A percentile compares a stretch with the other conserved stretches of the same genome.
Conservation (phyloP, 2,888 invertebrate genomes). For the Platynereis dumerilii region DNA sequence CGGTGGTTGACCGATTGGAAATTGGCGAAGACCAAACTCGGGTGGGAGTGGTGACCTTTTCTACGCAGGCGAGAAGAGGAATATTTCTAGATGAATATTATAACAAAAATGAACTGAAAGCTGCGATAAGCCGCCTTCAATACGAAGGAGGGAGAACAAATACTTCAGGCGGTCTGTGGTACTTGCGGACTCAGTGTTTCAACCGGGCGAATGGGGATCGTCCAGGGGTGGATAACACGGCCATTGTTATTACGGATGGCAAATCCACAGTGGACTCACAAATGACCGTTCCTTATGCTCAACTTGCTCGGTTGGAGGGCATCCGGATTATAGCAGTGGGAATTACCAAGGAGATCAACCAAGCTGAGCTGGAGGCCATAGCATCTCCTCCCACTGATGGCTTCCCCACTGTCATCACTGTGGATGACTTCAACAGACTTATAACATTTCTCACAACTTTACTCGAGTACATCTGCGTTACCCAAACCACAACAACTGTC, state of each 20-base stretch:
- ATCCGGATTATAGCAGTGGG: slow-evolving; percentile 19
- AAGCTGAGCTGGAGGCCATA: slow-evolving; percentile 20
- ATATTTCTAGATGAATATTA: slow-evolving; percentile 12
- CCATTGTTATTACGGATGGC: slow-evolving; percentile 26
- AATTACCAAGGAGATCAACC: slow-evolving; percentile 16
- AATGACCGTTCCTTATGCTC: slow-evolving; percentile 16
- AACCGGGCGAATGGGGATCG: slow-evolving; percentile 14
- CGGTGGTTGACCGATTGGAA: slow-evolving; percentile 14
- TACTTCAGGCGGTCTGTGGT: slow-evolving; percentile 31
- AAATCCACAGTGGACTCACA: slow-evolving; percentile 10
- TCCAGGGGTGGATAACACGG: slow-evolving; percentile 13
- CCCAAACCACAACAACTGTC: slow-evolving; percentile 18
- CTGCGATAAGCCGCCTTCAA: slow-evolving; percentile 17
- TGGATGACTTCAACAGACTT: slow-evolving; percentile 20
- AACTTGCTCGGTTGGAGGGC: background rate
- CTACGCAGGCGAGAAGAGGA: slow-evolving; percentile 17
- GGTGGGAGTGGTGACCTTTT: slow-evolving; percentile 25
- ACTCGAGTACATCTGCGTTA: slow-evolving; percentile 18
- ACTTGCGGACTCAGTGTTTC: slow-evolving; percentile 12
- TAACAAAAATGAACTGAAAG: slow-evolving; percentile 4
- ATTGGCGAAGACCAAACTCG: slow-evolving; percentile 14
- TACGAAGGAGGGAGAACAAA: slow-evolving; percentile 32
- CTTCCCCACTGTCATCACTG: slow-evolving; percentile 9
- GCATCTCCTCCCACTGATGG: slow-evolving; percentile 14
- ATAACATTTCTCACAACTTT: slow-evolving; percentile 2